Evolutionary conservation across 2,797 vertebrate genomes (phyloP).

Genomic region (Acanthurus leucopareius): DNA sequence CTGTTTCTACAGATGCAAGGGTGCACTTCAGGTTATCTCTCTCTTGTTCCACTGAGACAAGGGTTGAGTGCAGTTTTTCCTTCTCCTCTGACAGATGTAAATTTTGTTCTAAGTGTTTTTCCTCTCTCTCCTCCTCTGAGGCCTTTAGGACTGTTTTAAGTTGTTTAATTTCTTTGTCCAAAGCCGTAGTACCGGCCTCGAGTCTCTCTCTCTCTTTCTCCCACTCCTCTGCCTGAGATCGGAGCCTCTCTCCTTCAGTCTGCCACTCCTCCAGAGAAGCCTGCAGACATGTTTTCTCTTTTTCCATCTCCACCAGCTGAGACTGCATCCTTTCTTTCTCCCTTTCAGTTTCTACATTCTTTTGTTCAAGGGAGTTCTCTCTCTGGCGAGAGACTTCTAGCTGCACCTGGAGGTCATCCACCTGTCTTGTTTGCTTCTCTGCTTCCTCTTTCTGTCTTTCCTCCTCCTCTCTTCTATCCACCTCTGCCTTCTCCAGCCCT

Average conservation of each 20-base stretch:
- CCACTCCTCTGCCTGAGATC: constrained; percentile 78
- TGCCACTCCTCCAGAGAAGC: constrained; percentile 74
- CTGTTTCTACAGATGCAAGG: constrained; percentile 45
- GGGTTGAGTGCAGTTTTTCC: constrained; percentile 35
- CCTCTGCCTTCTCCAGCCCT: constrained; percentile 76
- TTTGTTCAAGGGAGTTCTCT: constrained; percentile 76
- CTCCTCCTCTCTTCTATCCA: constrained; percentile 74
- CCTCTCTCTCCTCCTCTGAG: constrained; percentile 76
- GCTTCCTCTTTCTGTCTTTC: constrained; percentile 78
- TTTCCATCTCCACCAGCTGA: constrained; percentile 73
- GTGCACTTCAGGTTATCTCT: constrained; percentile 44
- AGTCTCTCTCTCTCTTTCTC: constrained; percentile 60
- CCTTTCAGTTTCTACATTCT: constrained; percentile 71
- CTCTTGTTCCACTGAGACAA: constrained; percentile 56
- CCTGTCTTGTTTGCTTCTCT: constrained; percentile 67
- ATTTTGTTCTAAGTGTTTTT: constrained; percentile 51
- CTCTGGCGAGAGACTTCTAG: constrained; percentile 75
- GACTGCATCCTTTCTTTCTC: constrained; percentile 76
- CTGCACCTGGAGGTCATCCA: constrained; percentile 73
- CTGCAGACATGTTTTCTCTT: constrained; percentile 79
- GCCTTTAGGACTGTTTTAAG: constrained; percentile 69
- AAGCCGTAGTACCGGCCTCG: constrained; percentile 64
- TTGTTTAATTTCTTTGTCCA: constrained; percentile 59
- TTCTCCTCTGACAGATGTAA: constrained; percentile 53
- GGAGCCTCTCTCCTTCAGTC: constrained; percentile 54